These are phyloP conservation scores for Moxostoma hubbsi DNA, from an alignment of 2,797 vertebrate species.

Conservation along the genomic window DNA sequence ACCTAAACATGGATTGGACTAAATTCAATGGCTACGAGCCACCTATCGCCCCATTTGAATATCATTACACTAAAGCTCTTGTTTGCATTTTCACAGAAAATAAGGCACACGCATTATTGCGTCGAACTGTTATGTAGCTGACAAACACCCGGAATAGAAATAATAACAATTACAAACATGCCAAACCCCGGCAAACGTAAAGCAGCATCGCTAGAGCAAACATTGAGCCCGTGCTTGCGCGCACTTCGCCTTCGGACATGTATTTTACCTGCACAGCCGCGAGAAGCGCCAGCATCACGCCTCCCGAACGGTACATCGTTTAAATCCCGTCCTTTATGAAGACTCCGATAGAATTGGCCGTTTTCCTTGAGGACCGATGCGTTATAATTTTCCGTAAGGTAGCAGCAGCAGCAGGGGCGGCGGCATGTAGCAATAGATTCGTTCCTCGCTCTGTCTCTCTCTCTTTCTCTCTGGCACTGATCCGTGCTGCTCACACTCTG, in stretches of 20 bases:
- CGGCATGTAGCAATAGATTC: slow-evolving; percentile 57
- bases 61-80: too few relatives aligned
- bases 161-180: background rate
- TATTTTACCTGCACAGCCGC: slow-evolving; percentile 65
- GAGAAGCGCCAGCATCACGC: slow-evolving; percentile 60
- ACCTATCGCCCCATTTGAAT: slow-evolving; percentile 30
- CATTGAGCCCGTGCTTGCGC: slow-evolving; percentile 2
- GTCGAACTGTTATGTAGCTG: too few relatives aligned
- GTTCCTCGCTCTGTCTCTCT: slow-evolving; percentile 25
- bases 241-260: background rate
- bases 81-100: background rate
- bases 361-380: slow-evolving; percentile 37
- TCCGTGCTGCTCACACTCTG: slow-evolving; percentile 56
- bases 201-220: slow-evolving; percentile 25
- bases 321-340: slow-evolving; percentile 49
- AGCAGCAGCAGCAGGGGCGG: slow-evolving; percentile 52
- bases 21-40: slow-evolving; percentile 2
- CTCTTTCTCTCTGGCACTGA: slow-evolving; percentile 38
- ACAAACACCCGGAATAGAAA: background rate
- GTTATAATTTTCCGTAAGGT: slow-evolving; percentile 51
- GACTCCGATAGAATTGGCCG: slow-evolving; percentile 23
- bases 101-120: background rate
- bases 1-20: background rate
- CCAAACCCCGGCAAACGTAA: background rate
- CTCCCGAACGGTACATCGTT: slow-evolving; percentile 60